A percentile compares a stretch with the other conserved stretches of the same genome.
These are phyloP conservation scores for Acanthopagrus latus DNA, from an alignment of 2,797 vertebrate species.

Conservation along the genomic window DNA sequence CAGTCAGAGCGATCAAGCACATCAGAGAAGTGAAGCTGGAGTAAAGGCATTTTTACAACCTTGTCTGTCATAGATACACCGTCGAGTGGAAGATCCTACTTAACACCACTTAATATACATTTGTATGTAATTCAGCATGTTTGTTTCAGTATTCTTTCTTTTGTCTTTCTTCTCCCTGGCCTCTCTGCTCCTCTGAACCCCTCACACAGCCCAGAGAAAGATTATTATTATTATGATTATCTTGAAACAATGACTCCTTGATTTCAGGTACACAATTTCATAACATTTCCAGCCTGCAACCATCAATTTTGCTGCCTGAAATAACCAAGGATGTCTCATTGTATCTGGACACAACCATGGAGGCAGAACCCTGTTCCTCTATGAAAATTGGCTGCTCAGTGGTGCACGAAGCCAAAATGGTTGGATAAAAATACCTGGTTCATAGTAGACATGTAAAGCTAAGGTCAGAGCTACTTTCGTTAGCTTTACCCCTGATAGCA, in stretches of 20 bases:
- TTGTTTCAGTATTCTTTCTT: background rate
- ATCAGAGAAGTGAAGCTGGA: background rate
- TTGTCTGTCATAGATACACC: background rate
- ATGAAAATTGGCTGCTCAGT: no score
- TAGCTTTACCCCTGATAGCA: no score
- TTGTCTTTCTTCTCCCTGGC: background rate
- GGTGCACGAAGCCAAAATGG: no score
- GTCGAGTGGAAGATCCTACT: background rate
- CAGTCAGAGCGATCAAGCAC: slow-evolving; percentile 15
- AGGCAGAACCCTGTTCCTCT: no score
- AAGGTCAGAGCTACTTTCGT: background rate
- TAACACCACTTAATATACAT: background rate
- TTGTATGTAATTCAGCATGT: background rate
- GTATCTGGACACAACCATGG: no score
- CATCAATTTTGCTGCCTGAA: no score
- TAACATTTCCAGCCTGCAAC: no score
- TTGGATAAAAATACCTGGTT: no score
- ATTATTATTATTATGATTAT: background rate
- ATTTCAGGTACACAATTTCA: no score
- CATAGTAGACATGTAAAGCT: background rate
- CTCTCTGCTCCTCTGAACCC: background rate
- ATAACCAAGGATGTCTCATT: no score
- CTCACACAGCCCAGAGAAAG: background rate
- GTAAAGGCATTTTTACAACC: background rate
- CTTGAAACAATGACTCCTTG: no score